Conservation (phyloP, 2,888 invertebrate genomes). For the Idaea aversata region DNA sequence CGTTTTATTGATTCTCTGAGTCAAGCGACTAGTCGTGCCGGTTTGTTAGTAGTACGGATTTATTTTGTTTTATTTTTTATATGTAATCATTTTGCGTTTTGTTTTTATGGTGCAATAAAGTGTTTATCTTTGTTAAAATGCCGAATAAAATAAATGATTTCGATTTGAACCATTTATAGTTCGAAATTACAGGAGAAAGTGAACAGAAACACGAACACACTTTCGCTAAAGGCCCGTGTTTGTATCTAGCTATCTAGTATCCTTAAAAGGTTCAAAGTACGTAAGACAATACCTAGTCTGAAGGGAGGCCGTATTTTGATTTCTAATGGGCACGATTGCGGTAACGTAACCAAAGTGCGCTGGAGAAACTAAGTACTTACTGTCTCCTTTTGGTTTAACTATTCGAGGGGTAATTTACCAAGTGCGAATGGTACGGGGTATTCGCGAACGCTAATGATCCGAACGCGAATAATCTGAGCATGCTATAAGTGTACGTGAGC, state of each 20-base stretch:
- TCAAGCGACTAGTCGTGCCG: not conserved
- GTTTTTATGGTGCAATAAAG: no score
- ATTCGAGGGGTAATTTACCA: no score
- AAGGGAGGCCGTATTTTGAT: constrained; percentile 12
- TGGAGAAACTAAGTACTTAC: not conserved
- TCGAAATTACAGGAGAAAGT: constrained; percentile 28
- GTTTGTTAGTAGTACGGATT: no score
- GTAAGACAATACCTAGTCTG: constrained; percentile 6
- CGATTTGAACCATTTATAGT: not conserved
- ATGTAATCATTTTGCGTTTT: no score
- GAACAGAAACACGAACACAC: constrained; percentile 14
- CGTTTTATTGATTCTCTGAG: no score
- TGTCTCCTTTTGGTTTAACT: not conserved
- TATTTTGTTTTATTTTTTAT: no score
- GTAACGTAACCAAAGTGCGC: not conserved
- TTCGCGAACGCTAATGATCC: no score
- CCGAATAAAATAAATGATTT: no score
- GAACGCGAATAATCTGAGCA: no score
- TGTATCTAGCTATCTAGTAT: constrained; percentile 21
- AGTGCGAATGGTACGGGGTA: no score
- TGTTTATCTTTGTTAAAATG: no score
- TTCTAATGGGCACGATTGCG: constrained; percentile 9
- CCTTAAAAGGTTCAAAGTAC: constrained; percentile 21
- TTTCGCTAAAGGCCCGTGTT: constrained; percentile 28
- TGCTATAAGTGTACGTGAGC: no score